Evolutionary conservation across 1,140 invertebrate species (phyloP).

Genomic region (Spodoptera litura): DNA sequence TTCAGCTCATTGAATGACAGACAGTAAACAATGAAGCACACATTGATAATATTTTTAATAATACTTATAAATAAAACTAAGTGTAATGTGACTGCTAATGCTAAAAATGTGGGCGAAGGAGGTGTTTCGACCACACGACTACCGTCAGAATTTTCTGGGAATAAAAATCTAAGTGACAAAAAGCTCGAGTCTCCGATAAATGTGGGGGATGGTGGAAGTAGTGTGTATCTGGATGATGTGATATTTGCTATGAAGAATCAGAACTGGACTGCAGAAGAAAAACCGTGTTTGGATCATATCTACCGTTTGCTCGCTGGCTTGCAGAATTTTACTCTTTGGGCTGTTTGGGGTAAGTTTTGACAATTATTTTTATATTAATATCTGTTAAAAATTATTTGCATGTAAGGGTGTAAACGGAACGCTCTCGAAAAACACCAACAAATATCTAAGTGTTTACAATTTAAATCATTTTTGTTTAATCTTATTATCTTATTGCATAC

Average conservation of each 20-base stretch:
- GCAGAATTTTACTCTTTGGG: conserved; percentile 79
- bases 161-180: conserved; percentile 4
- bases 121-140: background rate
- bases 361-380: background rate
- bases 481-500: too few species aligned
- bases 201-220: conserved; percentile 50
- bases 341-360: conserved; percentile 76
- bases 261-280: conserved; percentile 73
- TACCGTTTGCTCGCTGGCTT: conserved; percentile 64
- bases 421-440: too few species aligned
- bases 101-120: background rate
- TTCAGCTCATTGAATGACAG: conserved; percentile 24
- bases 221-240: conserved; percentile 76
- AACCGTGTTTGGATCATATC: conserved; percentile 71
- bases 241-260: conserved; percentile 68
- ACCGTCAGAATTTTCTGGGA: background rate
- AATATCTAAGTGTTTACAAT: too few species aligned
- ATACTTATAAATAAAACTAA: conserved; percentile 32
- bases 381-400: too few species aligned
- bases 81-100: conserved; percentile 35
- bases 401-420: too few species aligned
- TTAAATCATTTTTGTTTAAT: too few species aligned
- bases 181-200: conserved; percentile 12
- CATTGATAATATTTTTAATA: conserved; percentile 13
- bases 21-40: conserved; percentile 31